These are phyloP conservation scores for Candidula unifasciata DNA, from an alignment of 2,888 invertebrate species.

Conservation along the genomic window DNA sequence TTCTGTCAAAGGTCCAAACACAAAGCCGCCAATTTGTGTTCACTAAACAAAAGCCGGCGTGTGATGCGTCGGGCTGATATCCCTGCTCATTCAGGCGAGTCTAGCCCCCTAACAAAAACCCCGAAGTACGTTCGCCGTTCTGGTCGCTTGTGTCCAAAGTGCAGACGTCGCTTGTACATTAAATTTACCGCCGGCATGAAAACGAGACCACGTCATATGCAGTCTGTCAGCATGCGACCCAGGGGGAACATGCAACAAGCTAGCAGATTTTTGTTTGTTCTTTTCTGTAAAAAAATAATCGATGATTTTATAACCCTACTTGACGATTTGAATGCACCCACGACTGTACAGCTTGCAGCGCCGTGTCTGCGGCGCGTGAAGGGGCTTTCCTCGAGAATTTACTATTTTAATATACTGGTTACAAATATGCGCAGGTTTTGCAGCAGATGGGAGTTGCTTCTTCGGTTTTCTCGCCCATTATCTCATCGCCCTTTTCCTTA, in stretches of 20 bases:
- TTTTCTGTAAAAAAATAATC: constrained; percentile 25
- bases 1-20: no score
- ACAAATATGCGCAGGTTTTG: no score
- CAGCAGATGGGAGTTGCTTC: no score
- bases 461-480: background rate
- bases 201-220: constrained; percentile 39
- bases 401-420: no score
- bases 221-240: constrained; percentile 11
- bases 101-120: background rate
- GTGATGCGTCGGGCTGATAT: background rate
- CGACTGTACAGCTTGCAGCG: no score
- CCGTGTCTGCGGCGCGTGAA: no score
- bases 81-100: background rate
- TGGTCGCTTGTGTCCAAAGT: background rate
- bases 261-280: no score
- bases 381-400: no score
- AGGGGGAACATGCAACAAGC: constrained; percentile 3
- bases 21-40: background rate
- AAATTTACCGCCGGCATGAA: constrained; percentile 45
- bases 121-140: background rate
- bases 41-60: background rate
- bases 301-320: no score
- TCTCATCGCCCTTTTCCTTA: background rate
- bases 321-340: no score
- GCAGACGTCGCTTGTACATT: constrained; percentile 16